A percentile compares a stretch with the other conserved stretches of the same genome.
These are phyloP conservation scores for Notolepis coatsorum DNA, from an alignment of 2,797 vertebrate species.

Conservation along the genomic window DNA sequence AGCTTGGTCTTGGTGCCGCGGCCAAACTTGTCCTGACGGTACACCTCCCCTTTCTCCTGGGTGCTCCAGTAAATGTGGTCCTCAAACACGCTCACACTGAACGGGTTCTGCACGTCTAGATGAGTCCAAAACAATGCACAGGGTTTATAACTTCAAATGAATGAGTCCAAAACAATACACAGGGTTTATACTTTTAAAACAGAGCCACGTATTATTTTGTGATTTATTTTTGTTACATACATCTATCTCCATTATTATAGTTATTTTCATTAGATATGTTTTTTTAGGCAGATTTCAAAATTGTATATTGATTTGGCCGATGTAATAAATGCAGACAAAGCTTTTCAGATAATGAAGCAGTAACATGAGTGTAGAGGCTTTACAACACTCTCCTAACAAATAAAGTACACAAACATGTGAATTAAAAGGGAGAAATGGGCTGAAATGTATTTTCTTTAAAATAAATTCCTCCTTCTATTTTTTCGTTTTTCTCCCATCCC, in stretches of 20 bases:
- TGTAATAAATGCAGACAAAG: too few relatives aligned
- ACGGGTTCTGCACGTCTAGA: conserved; percentile 84
- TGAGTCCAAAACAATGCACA: neutral
- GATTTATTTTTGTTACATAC: neutral
- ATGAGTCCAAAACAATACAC: neutral
- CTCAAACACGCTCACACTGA: conserved; percentile 91
- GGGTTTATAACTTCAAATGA: neutral
- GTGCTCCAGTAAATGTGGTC: conserved; percentile 92
- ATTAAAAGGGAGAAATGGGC: too few relatives aligned
- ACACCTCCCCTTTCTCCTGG: conserved; percentile 91
- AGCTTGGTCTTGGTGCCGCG: conserved; percentile 84
- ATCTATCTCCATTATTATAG: neutral
- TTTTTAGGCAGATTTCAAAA: too few relatives aligned
- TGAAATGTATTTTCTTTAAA: too few relatives aligned
- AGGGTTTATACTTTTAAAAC: neutral
- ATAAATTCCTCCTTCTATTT: too few relatives aligned
- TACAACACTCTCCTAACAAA: too few relatives aligned
- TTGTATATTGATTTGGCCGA: too few relatives aligned
- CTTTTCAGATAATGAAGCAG: too few relatives aligned
- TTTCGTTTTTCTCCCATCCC: too few relatives aligned
- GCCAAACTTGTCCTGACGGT: conserved; percentile 92
- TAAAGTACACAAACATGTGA: too few relatives aligned
- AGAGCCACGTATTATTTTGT: neutral
- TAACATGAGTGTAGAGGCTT: too few relatives aligned
- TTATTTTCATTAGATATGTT: too few relatives aligned